These are phyloP conservation scores for Lithodes maja DNA, from an alignment of 2,888 invertebrate genomes.

Conservation along the genomic window DNA sequence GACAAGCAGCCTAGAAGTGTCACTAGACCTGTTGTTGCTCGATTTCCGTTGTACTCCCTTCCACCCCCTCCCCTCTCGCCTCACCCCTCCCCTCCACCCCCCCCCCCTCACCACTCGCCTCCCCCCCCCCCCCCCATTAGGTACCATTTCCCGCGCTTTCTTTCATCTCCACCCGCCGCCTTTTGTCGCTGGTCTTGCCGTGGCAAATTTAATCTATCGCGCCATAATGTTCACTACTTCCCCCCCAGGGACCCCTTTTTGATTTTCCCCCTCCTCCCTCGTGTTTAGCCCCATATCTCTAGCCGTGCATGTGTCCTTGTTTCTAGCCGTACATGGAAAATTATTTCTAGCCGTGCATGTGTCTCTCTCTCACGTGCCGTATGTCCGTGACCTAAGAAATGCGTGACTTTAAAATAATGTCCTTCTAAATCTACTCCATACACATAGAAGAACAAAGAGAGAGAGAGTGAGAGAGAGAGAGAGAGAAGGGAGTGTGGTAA, in stretches of 20 bases:
- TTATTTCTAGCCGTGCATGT: too few relatives aligned
- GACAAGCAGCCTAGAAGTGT: too few relatives aligned
- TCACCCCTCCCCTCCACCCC: background rate
- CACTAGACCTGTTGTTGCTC: too few relatives aligned
- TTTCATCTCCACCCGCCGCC: background rate
- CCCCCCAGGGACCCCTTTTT: background rate
- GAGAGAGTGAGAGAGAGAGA: background rate
- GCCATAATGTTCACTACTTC: background rate
- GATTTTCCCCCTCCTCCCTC: background rate
- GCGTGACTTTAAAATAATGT: too few relatives aligned
- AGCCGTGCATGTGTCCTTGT: too few relatives aligned
- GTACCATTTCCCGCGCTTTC: background rate
- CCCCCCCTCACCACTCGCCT: background rate
- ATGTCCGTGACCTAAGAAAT: too few relatives aligned
- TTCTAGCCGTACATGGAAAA: too few relatives aligned
- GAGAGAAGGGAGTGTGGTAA: background rate
- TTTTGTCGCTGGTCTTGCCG: constrained; percentile 18
- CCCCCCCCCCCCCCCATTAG: constrained; percentile 14
- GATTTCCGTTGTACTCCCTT: too few relatives aligned
- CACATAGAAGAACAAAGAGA: background rate
- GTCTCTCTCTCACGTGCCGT: too few relatives aligned
- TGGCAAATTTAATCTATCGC: constrained; percentile 25
- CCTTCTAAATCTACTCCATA: too few relatives aligned
- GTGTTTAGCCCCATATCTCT: background rate
- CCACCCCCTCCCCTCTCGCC: too few relatives aligned